phyloP scores from a whole-genome alignment of 2,888 invertebrate genomes.

The Diarsia rubi region DNA sequence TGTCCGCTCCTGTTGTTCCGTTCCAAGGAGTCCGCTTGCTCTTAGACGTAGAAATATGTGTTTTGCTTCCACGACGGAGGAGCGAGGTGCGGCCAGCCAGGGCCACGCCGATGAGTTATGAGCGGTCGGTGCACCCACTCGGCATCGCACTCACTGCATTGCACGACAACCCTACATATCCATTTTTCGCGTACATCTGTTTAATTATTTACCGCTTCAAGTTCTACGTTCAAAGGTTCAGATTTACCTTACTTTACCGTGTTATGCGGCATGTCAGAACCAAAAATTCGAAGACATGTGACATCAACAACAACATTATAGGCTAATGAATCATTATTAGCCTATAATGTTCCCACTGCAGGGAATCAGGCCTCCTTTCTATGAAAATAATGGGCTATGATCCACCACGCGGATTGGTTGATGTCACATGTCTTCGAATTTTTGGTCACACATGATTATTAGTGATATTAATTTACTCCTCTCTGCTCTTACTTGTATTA shows the following conservation, averaged over 20 bases:
- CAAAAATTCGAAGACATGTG: too few species aligned
- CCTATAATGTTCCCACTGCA: too few species aligned
- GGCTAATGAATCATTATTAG: too few species aligned
- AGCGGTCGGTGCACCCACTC: constrained; percentile 65
- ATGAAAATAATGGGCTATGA: too few species aligned
- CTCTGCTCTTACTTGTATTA: constrained; percentile 23
- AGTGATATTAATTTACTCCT: constrained; percentile 33
- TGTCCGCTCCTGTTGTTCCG: constrained; percentile 73
- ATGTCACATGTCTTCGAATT: too few species aligned
- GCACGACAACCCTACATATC: constrained; percentile 58
- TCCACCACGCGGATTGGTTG: too few species aligned
- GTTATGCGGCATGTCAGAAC: too few species aligned
- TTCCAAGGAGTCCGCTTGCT: constrained; percentile 71
- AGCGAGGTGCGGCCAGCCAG: constrained; percentile 55
- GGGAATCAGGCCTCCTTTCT: too few species aligned
- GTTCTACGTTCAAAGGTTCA: constrained; percentile 34
- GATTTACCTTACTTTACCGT: constrained; percentile 24
- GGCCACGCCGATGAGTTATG: constrained; percentile 75
- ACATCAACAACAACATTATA: too few species aligned
- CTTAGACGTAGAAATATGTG: constrained; percentile 77
- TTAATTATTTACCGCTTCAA: constrained; percentile 55
- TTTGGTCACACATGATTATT: too few species aligned
- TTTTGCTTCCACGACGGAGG: constrained; percentile 63
- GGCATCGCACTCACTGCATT: constrained; percentile 53
- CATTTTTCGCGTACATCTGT: constrained; percentile 52